Conservation (phyloP, 2,113 vertebrate species). For the Indri indri region DNA sequence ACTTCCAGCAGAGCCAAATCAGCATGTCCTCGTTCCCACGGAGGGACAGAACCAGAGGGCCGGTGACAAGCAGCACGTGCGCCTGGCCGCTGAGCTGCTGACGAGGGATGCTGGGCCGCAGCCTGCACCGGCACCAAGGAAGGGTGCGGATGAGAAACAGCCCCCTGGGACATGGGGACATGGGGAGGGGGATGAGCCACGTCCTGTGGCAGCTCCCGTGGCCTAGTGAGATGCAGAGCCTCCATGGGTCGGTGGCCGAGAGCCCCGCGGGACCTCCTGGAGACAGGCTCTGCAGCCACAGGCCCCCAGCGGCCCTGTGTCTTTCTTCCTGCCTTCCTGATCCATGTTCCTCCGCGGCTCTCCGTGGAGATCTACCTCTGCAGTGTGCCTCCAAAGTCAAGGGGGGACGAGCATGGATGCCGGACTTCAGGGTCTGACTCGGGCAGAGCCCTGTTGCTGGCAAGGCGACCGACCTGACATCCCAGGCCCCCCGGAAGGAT, state of each 20-base stretch:
- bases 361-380: background rate
- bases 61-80: background rate
- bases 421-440: background rate
- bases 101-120: background rate
- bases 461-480: no score
- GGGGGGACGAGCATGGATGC: no score
- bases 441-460: background rate
- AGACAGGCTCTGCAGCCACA: rapidly evolving
- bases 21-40: no score
- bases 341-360: background rate
- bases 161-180: background rate
- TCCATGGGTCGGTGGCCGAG: rapidly evolving
- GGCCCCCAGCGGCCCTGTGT: background rate
- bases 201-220: rapidly evolving
- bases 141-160: background rate
- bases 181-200: background rate
- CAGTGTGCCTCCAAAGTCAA: background rate
- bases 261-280: background rate
- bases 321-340: background rate
- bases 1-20: background rate
- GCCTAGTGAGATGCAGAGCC: background rate
- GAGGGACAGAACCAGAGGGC: background rate
- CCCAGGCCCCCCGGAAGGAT: rapidly evolving
- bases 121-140: background rate
- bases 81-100: rapidly evolving